phyloP scores from a whole-genome alignment of 2,888 invertebrate genomes.

The Chalcosyrphus nemorum region DNA sequence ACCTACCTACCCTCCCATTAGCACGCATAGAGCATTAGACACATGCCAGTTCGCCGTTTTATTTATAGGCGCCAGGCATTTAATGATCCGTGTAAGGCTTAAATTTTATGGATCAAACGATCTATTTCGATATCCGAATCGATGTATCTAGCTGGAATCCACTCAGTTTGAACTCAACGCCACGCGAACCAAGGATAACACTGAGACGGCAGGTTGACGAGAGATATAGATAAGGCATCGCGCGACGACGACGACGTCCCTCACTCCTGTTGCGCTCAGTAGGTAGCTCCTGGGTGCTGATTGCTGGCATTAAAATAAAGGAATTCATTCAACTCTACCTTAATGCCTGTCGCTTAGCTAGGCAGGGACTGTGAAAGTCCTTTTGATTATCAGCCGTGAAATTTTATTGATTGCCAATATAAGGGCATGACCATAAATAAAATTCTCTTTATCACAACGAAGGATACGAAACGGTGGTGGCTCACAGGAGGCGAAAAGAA shows the following conservation, averaged over 20 bases:
- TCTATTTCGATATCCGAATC: slow-evolving; percentile 61
- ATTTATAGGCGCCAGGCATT: slow-evolving; percentile 41
- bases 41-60: slow-evolving; percentile 44
- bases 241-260: neutral
- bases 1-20: slow-evolving; percentile 6
- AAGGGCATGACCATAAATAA: slow-evolving; percentile 71
- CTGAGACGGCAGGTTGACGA: slow-evolving; percentile 29
- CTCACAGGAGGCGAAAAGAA: neutral
- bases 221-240: slow-evolving; percentile 1
- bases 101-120: slow-evolving; percentile 67
- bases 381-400: slow-evolving; percentile 72
- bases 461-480: slow-evolving; percentile 9
- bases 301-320: slow-evolving; percentile 67
- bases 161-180: slow-evolving; percentile 51
- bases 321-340: slow-evolving; percentile 41
- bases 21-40: slow-evolving; percentile 45
- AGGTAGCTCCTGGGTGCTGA: slow-evolving; percentile 23
- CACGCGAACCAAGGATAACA: slow-evolving; percentile 32
- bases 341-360: neutral
- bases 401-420: slow-evolving; percentile 72
- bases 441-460: slow-evolving; percentile 45
- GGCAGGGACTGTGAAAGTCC: slow-evolving; percentile 14
- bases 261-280: neutral
- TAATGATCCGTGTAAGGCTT: slow-evolving; percentile 64
- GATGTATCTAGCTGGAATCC: slow-evolving; percentile 25